Evolutionary conservation across 2,888 invertebrate species (phyloP), one percentile per base, ranked within the genome.

Genomic region (Apotomis turbidana): DNA sequence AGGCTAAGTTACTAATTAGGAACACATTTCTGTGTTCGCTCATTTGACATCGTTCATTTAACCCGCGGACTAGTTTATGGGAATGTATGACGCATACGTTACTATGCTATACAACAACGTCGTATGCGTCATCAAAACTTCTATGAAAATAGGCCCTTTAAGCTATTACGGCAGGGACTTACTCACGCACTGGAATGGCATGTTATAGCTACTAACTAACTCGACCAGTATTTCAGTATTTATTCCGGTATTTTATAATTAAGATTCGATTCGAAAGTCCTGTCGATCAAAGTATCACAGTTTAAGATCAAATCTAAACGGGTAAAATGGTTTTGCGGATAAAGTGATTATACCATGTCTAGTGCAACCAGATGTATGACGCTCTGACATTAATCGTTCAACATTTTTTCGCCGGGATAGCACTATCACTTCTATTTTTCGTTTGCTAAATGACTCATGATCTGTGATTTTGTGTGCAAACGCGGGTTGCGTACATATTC

Each of bases 81-180:
- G 80, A 81, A 78, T 70, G 74, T 74, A 75, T 82, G 81, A 81
- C 81, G 81, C 80, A 81, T 76, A 68, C 75, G 63, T 68, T 9
- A 10, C 49, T 10, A 10, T 10, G 49, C 49, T 49, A 49, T 2
- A 49, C 10, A 49, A 3, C 5, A 49, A 49, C 49, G 49, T 9
- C 49, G 3, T 49, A 49, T 49, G 8, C 5, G 49, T 49, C 49
- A 49, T 49, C 9, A 3, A 49, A 3, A 49, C 9, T 8, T 49
- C 41, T 49, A 49, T 49, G 49, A 49, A 49, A 49, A 2, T 49
- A 49, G 9, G 49, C 49, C 49, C 49, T 49, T 49, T 9, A 0
- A 44, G 8, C 5, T 6, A 9, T 10, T 49, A 49, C 3, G 1
- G 49, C 10, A 9, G 3, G 3, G 49, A 49, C 75, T 80, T 80